These are phyloP conservation scores for Struthio camelus DNA, from an alignment of 2,113 vertebrate species.

Conservation along the genomic window DNA sequence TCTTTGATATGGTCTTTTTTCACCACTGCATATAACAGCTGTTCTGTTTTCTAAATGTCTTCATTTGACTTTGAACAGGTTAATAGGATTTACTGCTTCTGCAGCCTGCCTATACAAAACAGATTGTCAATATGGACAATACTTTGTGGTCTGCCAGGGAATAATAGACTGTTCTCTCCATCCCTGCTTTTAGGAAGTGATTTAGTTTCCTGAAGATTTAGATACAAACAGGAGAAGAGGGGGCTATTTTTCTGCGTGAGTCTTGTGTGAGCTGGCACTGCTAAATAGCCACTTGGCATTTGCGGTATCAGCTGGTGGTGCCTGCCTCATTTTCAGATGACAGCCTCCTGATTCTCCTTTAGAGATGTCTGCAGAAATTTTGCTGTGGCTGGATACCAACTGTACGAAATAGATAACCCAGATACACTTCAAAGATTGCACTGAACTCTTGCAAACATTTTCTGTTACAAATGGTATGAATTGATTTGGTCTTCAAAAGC, in stretches of 20 bases:
- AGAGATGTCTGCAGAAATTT: background rate
- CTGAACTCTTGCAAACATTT: background rate
- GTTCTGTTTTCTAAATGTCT: constrained; percentile 46
- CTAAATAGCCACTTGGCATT: constrained; percentile 50
- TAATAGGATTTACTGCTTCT: constrained; percentile 61
- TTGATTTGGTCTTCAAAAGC: background rate
- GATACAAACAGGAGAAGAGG: background rate
- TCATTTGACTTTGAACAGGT: constrained; percentile 68
- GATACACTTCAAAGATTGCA: background rate
- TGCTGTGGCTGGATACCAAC: background rate
- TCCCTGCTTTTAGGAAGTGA: constrained; percentile 51
- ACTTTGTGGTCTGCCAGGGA: constrained; percentile 20
- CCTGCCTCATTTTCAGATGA: background rate
- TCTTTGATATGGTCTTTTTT: background rate
- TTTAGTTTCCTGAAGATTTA: constrained; percentile 55
- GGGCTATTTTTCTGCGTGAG: background rate
- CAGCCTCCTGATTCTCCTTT: background rate
- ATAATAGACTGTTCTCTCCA: constrained; percentile 53
- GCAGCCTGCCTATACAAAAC: constrained; percentile 33
- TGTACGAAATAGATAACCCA: background rate
- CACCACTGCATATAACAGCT: background rate
- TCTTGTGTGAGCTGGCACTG: background rate
- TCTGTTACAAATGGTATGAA: background rate
- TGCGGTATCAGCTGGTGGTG: constrained; percentile 16
- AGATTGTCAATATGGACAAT: constrained; percentile 40